phyloP scores from a whole-genome alignment of 2,797 vertebrate genomes.

The Pempheris klunzingeri region DNA sequence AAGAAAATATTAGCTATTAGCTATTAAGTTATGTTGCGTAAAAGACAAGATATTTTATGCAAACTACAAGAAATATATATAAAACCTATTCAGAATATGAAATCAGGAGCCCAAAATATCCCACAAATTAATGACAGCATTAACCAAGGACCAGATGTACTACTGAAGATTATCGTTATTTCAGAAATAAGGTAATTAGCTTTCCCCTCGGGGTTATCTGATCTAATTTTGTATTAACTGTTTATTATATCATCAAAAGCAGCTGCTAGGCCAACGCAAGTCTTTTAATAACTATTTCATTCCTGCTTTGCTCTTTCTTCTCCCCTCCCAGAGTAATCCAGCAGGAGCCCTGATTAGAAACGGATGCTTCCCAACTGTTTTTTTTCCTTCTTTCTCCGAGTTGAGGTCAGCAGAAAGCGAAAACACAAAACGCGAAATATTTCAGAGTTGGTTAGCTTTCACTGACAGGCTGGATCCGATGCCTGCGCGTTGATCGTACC shows the following conservation, averaged over 20 bases:
- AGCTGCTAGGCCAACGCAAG: conserved; percentile 66
- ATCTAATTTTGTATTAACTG: conserved; percentile 78
- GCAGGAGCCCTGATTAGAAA: conserved; percentile 75
- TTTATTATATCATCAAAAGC: conserved; percentile 83
- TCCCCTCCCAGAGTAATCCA: conserved; percentile 53
- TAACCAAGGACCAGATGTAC: conserved; percentile 69
- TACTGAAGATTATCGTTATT: conserved; percentile 68
- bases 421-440: conserved; percentile 46
- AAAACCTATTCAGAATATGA: conserved; percentile 24
- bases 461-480: conserved; percentile 49
- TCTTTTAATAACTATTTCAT: conserved; percentile 78
- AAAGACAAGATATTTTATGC: conserved; percentile 2
- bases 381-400: conserved; percentile 25
- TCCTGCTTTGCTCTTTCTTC: conserved; percentile 63
- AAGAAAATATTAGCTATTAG: conserved; percentile 17
- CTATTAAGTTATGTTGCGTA: too few relatives aligned
- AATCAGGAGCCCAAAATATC: conserved; percentile 51
- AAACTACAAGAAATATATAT: conserved; percentile 21
- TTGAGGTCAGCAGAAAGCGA: conserved; percentile 63
- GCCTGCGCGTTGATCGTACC: conserved; percentile 26
- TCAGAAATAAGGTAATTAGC: conserved; percentile 78
- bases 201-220: conserved; percentile 68
- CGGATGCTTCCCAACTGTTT: conserved; percentile 52
- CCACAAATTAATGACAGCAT: conserved; percentile 53
- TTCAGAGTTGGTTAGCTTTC: conserved; percentile 59